These are phyloP conservation scores for Chaenocephalus aceratus DNA, from an alignment of 2,113 vertebrate species.

Conservation along the genomic window DNA sequence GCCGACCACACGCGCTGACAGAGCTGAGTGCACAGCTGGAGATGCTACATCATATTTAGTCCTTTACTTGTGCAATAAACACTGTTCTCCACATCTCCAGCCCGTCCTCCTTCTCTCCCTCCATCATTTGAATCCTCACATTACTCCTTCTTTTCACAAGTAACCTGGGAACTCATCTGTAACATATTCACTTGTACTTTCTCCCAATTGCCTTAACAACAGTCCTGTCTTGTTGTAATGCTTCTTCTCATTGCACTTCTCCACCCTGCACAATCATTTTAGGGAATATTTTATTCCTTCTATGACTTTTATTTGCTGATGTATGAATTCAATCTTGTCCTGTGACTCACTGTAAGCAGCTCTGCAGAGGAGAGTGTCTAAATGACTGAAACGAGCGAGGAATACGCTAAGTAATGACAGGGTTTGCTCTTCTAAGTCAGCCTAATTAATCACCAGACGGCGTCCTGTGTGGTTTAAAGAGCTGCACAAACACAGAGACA, in stretches of 20 bases:
- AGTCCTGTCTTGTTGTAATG: neutral
- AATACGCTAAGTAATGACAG: constrained; percentile 47
- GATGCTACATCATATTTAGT: constrained; percentile 75
- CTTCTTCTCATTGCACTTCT: neutral
- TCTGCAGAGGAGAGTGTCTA: constrained; percentile 28
- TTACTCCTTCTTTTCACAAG: constrained; percentile 17
- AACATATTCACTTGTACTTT: neutral
- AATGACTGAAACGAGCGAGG: constrained; percentile 53
- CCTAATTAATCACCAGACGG: constrained; percentile 66
- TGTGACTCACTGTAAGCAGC: constrained; percentile 11
- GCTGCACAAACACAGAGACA: constrained; percentile 53
- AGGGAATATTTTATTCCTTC: constrained; percentile 8
- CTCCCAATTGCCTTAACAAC: neutral
- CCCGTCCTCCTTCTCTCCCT: constrained; percentile 16
- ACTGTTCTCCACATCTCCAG: constrained; percentile 18
- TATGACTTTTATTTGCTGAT: constrained; percentile 23
- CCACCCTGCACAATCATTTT: neutral
- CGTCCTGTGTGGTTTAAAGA: constrained; percentile 40
- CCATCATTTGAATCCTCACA: constrained; percentile 31
- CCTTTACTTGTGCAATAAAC: constrained; percentile 58
- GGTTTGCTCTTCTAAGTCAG: constrained; percentile 58
- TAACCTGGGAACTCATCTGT: constrained; percentile 38
- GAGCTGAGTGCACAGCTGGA: constrained; percentile 66
- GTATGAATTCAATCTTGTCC: constrained; percentile 17
- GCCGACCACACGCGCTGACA: constrained; percentile 63